These are phyloP conservation scores for Hiodon tergisus DNA, from an alignment of 2,113 vertebrate species.

Conservation along the genomic window DNA sequence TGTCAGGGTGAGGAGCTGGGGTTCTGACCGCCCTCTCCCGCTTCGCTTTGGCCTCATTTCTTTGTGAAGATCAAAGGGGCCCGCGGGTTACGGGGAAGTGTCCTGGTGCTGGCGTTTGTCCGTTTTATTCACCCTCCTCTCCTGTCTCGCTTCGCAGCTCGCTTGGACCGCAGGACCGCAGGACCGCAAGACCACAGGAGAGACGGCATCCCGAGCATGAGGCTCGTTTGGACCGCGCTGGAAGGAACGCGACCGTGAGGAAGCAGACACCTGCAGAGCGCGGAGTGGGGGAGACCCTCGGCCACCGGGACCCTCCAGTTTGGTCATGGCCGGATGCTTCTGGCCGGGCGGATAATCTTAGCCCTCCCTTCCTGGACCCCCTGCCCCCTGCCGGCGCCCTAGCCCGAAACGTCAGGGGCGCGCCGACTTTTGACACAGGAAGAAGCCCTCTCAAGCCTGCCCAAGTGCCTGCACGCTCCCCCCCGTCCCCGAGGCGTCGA, in stretches of 20 bases:
- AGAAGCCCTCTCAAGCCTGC: neutral
- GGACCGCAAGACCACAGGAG: conserved; percentile 43
- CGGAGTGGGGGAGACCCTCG: neutral
- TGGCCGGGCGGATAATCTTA: conserved; percentile 66
- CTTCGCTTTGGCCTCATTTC: conserved; percentile 43
- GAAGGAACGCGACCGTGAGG: conserved; percentile 23
- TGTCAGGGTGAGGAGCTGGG: conserved; percentile 40
- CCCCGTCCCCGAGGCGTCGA: neutral
- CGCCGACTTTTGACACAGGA: neutral
- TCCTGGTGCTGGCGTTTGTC: conserved; percentile 21
- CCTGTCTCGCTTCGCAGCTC: neutral
- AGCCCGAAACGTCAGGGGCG: conserved; percentile 13
- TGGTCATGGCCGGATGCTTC: conserved; percentile 64
- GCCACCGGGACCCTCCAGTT: conserved; percentile 32
- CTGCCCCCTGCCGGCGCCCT: conserved; percentile 15
- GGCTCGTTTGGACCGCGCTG: conserved; percentile 50
- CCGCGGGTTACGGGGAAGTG: conserved; percentile 52
- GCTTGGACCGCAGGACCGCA: conserved; percentile 32
- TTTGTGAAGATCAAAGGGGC: conserved; percentile 33
- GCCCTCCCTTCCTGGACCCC: conserved; percentile 5
- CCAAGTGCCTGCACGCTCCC: neutral
- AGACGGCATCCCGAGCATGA: conserved; percentile 46
- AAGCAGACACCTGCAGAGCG: neutral
- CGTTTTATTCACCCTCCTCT: conserved; percentile 2
- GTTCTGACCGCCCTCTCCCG: conserved; percentile 35